These are phyloP conservation scores for Paracyclopina nana DNA, from an alignment of 1,140 invertebrate species.

Conservation along the genomic window DNA sequence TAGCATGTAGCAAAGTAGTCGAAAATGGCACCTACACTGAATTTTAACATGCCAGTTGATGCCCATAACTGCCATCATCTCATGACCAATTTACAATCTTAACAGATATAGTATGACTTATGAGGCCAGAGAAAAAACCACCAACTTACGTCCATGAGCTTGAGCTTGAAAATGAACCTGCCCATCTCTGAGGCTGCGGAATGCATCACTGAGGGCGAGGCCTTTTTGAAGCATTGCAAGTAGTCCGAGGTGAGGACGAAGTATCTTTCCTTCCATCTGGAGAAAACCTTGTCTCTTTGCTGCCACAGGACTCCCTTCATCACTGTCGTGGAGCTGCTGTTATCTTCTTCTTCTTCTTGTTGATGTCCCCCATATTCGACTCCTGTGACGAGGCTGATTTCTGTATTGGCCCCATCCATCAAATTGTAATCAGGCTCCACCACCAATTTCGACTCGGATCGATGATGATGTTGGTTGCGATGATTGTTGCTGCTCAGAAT, in stretches of 20 bases:
- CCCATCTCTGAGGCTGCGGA: constrained; percentile 24
- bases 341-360: too few species aligned
- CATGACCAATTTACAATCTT: too few species aligned
- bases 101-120: too few species aligned
- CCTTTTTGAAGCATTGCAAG: constrained; percentile 23
- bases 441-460: background rate
- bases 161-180: constrained; percentile 23
- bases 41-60: too few species aligned
- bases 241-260: constrained; percentile 23
- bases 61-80: too few species aligned
- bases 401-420: background rate
- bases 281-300: constrained; percentile 23
- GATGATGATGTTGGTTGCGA: background rate
- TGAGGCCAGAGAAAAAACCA: too few species aligned
- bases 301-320: constrained; percentile 24
- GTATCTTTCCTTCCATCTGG: constrained; percentile 24
- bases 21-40: too few species aligned
- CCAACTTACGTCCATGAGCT: constrained; percentile 6
- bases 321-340: constrained; percentile 18
- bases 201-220: too few species aligned
- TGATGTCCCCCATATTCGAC: too few species aligned
- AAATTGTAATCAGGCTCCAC: background rate
- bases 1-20: too few species aligned
- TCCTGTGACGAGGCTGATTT: background rate
- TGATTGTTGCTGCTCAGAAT: background rate